A percentile compares a stretch with the other conserved stretches of the same genome.
Evolutionary conservation across 2,797 vertebrate genomes (phyloP).

Genomic region (Enteromius anoplus): DNA sequence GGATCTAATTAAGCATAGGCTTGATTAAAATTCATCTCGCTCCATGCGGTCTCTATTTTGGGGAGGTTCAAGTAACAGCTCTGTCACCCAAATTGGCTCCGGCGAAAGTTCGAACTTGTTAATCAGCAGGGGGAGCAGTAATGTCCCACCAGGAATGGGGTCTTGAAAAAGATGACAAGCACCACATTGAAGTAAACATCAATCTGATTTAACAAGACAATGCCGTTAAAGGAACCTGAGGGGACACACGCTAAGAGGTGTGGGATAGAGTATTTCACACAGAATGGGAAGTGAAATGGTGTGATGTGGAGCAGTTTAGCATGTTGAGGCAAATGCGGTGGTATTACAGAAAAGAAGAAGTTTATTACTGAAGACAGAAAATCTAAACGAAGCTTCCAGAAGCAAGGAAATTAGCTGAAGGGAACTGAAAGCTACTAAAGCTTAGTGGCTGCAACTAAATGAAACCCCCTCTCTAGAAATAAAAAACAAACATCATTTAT

Average conservation of each 20-base stretch:
- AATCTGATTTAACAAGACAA: conserved; percentile 51
- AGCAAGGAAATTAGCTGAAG: conserved; percentile 50
- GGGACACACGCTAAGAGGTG: conserved; percentile 10
- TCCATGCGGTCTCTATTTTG: conserved; percentile 40
- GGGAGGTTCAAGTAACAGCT: conserved; percentile 26
- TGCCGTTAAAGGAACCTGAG: conserved; percentile 18
- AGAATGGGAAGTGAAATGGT: background rate
- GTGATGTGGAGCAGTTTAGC: conserved; percentile 22
- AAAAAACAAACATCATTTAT: background rate
- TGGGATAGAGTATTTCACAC: background rate
- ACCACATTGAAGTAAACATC: conserved; percentile 43
- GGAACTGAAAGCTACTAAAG: conserved; percentile 12
- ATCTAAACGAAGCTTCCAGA: conserved; percentile 46
- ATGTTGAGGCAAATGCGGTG: background rate
- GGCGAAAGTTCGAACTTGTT: conserved; percentile 49
- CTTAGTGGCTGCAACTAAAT: background rate
- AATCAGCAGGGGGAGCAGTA: conserved; percentile 38
- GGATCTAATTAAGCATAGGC: conserved; percentile 61
- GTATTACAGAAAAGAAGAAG: conserved; percentile 18
- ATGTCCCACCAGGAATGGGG: conserved; percentile 19
- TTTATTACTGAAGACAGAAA: conserved; percentile 45
- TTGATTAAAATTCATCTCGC: conserved; percentile 55
- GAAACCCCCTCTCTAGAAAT: background rate
- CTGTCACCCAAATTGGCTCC: conserved; percentile 41
- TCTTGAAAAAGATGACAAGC: conserved; percentile 16